phyloP scores from a whole-genome alignment of 2,797 vertebrate genomes.

The Ceyx erithaca region DNA sequence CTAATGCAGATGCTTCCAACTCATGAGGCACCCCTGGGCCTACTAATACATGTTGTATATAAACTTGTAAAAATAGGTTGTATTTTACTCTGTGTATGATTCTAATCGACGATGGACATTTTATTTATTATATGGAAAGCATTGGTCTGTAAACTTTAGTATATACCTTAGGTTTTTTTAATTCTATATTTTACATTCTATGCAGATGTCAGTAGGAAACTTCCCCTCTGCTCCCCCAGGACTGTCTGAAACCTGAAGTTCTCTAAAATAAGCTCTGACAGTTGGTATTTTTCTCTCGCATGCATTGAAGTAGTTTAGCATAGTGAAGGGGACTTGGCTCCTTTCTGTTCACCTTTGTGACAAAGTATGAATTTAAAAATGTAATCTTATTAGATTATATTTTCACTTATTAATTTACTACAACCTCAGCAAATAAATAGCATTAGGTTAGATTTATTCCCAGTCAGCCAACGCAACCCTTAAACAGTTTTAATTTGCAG shows the following conservation, averaged over 20 bases:
- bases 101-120: conserved; percentile 80
- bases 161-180: conserved; percentile 79
- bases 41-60: conserved; percentile 76
- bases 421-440: conserved; percentile 12
- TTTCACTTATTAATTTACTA: conserved; percentile 50
- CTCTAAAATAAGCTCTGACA: conserved; percentile 38
- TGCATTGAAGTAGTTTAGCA: conserved; percentile 73
- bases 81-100: conserved; percentile 85
- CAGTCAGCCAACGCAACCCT: background rate
- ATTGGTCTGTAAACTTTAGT: conserved; percentile 82
- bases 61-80: conserved; percentile 84
- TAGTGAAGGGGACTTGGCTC: conserved; percentile 43
- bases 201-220: conserved; percentile 71
- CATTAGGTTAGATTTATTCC: conserved; percentile 22
- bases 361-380: conserved; percentile 52
- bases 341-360: conserved; percentile 59
- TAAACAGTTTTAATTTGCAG: conserved; percentile 25
- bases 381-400: conserved; percentile 62
- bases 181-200: conserved; percentile 79
- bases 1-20: conserved; percentile 72
- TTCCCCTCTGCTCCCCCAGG: background rate
- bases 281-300: conserved; percentile 69
- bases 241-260: conserved; percentile 56
- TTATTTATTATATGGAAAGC: conserved; percentile 85
- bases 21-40: conserved; percentile 61